Evolutionary conservation across 30 jellyfish, hydroid and myxozoan species (phyloP), one percentile per base, ranked within the genome.

Genomic region (Aurelia aurita complex sp. Pacific): DNA sequence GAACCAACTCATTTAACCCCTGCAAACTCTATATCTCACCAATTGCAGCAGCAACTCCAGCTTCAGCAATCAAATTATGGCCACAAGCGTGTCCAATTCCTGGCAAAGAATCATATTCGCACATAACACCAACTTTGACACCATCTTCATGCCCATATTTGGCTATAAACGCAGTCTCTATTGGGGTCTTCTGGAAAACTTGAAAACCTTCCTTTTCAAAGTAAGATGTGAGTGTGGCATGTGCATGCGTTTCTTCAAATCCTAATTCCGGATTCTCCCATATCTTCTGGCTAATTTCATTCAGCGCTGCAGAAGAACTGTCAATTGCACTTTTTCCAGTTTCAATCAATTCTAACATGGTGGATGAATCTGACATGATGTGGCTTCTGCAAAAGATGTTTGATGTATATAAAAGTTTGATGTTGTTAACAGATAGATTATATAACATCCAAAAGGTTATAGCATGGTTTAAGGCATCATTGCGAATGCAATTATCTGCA

Each of bases 61-160:
- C 90, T 43, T 89, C 97, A 35, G 97, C 97, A 59, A 89, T 89
- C 82, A 89, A 78, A 69, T 89, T 89, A 51, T 89, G 97, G 35
- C 97, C 97, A 70, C 97, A 89, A 64, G 92, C 97, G 76, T 89
- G 97, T 7, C 97, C 97, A 75, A 89, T 78, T 59, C 94, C 97
- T 1, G 97, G 97, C n/a, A 89, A 73, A 0, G 97, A 93, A 82
- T 89, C 97, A 67, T 89, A 89, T 50, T 89, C 97, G 77, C 94
- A 81, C 79, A 89, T 67, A 23, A 89, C 76, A 14, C 97, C 97
- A 17, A 89, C 90, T 51, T 83, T 82, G 43, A 83, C 66, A 11
- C 97, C 97, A 61, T 61, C 83, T 12, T 68, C 85, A 32, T 67
- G 63, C 36, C 97, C 97, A 55, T 23, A 81, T 61, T 63, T 76